phyloP scores from a whole-genome alignment of 2,888 invertebrate species.

The Pyrrhia umbra region DNA sequence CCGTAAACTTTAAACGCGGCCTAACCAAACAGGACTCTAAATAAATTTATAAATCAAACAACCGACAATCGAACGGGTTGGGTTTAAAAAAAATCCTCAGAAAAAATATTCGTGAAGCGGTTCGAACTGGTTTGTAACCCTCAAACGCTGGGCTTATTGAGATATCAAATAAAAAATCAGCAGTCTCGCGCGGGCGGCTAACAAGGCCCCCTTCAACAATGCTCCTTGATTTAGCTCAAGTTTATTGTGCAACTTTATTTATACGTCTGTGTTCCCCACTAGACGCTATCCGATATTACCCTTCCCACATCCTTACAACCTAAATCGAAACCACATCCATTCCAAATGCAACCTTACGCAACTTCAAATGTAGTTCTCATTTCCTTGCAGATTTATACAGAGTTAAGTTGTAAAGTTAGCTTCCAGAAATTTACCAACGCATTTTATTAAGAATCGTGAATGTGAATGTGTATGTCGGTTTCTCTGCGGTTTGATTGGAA shows the following conservation, averaged over 20 bases:
- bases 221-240: slow-evolving; percentile 88
- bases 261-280: slow-evolving; percentile 82
- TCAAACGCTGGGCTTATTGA: slow-evolving; percentile 85
- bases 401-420: slow-evolving; percentile 50
- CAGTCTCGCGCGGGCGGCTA: slow-evolving; percentile 83
- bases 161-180: slow-evolving; percentile 90
- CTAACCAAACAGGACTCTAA: slow-evolving; percentile 80
- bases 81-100: slow-evolving; percentile 66
- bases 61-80: slow-evolving; percentile 67
- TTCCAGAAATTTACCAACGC: slow-evolving; percentile 79
- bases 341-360: slow-evolving; percentile 38
- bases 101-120: slow-evolving; percentile 71
- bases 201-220: slow-evolving; percentile 87
- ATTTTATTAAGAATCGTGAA: slow-evolving; percentile 86
- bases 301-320: slow-evolving; percentile 54
- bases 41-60: slow-evolving; percentile 87
- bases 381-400: slow-evolving; percentile 2
- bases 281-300: slow-evolving; percentile 78
- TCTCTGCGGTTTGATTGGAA: slow-evolving; percentile 86
- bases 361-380: slow-evolving; percentile 12
- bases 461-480: slow-evolving; percentile 81
- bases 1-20: slow-evolving; percentile 77
- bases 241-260: slow-evolving; percentile 89
- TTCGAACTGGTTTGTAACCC: slow-evolving; percentile 79
- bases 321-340: slow-evolving; percentile 11